A percentile compares a stretch with the other conserved stretches of the same genome.
These are phyloP conservation scores for Tamandua tetradactyla DNA, from an alignment of 2,797 vertebrate species.

Conservation along the genomic window DNA sequence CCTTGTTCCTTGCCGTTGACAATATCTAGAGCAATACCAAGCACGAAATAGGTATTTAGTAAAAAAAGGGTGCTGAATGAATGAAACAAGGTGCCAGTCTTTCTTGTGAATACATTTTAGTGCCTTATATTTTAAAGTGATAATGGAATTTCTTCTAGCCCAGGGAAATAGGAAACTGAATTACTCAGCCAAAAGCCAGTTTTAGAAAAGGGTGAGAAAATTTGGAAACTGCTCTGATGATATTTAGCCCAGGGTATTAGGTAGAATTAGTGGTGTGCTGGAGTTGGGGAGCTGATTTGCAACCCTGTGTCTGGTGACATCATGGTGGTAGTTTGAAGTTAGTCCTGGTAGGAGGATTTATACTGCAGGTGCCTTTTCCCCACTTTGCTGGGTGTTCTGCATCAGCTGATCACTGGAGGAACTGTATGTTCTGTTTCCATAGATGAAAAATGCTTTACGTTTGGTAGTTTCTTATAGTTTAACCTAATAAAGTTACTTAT, in stretches of 20 bases:
- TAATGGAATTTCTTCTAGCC: background rate
- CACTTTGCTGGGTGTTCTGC: background rate
- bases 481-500: background rate
- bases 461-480: background rate
- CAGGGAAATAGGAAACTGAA: background rate
- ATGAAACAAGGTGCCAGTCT: background rate
- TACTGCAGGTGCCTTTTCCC: background rate
- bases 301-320: background rate
- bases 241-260: background rate
- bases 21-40: background rate
- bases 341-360: background rate
- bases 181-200: background rate
- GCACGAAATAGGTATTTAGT: background rate
- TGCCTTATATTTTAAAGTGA: background rate
- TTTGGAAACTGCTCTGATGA: background rate
- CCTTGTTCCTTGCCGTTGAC: background rate
- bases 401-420: background rate
- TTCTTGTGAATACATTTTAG: constrained; percentile 31
- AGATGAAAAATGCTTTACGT: background rate
- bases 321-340: background rate
- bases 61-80: background rate
- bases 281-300: background rate
- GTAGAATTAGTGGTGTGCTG: background rate
- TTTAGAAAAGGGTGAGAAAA: background rate
- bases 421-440: background rate